Base-by-base conservation (phyloP, 2,888 invertebrate genomes). In the Drosophila lutescens region DNA sequence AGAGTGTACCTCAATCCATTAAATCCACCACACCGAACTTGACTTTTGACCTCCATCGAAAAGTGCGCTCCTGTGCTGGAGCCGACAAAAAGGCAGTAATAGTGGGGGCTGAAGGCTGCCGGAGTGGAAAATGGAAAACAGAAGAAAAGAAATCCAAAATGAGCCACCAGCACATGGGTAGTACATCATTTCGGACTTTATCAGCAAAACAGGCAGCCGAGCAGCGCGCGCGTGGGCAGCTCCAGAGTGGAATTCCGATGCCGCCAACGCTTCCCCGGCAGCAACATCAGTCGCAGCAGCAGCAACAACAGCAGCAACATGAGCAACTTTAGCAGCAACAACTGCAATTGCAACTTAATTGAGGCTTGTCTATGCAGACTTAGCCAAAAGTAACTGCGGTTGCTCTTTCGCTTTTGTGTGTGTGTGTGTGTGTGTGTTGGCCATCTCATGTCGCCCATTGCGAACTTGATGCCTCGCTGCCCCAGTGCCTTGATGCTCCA, bases 401-500 rank as follows among this genome's bases (percentile, higher is more conserved):
- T 85, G 86, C 86, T 43, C 43, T 40, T 56, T 13, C n/a, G n/a
- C 9, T 15, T n/a, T 26, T 43, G 49, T 40, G 15, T 26, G 41
- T 38, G 13, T 54, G 34, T 40, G 41, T 46, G 58, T 53, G 13
- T 54, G 34, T 40, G 41, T 46, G 58, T 53, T 12, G 13, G 49
- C 49, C 49, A 50, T 59, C 68, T 75, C 66, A 74, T 81, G 79
- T 80, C 80, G 78, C 80, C 78, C 73, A 76, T 77, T 83, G 84
- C 82, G 79, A 89, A 87, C 89, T 90, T 89, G 86, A 86, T 90
- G 90, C 81, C 90, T 89, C 89, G 90, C 87, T 90, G 90, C 88
- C 90, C 90, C 89, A 90, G 90, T 90, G 85, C 88, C 85, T 86
- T 88, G 85, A 81, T 86, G 89, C 91, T 90, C 91, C 91, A 90